These are phyloP conservation scores for Alligator sinensis DNA, from an alignment of 2,113 vertebrate genomes.

Conservation along the genomic window DNA sequence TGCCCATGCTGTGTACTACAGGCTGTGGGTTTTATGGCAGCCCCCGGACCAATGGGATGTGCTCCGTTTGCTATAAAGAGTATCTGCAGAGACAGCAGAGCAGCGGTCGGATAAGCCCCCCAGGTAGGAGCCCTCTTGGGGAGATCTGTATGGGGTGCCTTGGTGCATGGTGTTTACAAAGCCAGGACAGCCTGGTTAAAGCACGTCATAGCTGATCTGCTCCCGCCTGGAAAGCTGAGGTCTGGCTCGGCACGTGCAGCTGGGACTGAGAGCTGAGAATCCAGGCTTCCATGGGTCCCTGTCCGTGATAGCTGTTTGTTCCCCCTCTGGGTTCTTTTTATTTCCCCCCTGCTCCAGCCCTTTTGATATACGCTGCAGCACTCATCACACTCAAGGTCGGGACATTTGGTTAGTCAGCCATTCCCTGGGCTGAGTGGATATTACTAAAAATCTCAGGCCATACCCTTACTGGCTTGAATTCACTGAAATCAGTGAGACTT, in stretches of 20 bases:
- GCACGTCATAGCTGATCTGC: background rate
- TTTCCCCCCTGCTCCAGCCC: background rate
- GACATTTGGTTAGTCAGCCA: background rate
- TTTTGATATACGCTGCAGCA: background rate
- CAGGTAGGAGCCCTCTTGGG: slow-evolving; percentile 74
- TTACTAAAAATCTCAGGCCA: background rate
- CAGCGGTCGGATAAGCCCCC: slow-evolving; percentile 86
- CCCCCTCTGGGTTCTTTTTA: background rate
- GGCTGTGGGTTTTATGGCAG: slow-evolving; percentile 94
- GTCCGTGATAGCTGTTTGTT: background rate
- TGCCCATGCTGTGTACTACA: slow-evolving; percentile 90
- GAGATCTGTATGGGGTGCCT: background rate
- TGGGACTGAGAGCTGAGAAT: background rate
- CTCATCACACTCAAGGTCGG: background rate
- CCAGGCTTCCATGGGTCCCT: accelerated
- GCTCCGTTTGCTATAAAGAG: slow-evolving; percentile 93
- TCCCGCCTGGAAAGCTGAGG: background rate
- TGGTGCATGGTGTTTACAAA: background rate
- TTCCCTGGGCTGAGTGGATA: background rate
- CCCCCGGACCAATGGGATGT: slow-evolving; percentile 92
- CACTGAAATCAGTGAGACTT: background rate
- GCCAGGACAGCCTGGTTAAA: accelerated
- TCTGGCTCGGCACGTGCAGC: accelerated
- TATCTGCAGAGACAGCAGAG: slow-evolving; percentile 91
- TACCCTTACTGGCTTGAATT: background rate